phyloP scores from a whole-genome alignment of 2,888 invertebrate species.

The Ditula angustiorana region DNA sequence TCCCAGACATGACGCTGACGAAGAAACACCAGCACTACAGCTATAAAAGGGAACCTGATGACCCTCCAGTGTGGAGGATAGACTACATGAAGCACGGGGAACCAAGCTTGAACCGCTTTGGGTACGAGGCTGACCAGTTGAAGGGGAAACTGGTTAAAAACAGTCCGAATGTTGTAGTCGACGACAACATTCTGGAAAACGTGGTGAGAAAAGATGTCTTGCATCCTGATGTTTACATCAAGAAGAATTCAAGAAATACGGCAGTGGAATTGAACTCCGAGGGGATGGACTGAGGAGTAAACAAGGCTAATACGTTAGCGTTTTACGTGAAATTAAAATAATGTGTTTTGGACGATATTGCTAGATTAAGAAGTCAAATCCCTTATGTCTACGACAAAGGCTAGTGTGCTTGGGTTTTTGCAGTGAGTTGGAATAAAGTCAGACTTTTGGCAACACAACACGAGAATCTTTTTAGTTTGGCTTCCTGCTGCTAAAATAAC shows the following conservation, averaged over 20 bases:
- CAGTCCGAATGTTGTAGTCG: slow-evolving; percentile 57
- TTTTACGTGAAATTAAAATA: not conserved
- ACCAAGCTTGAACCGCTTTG: slow-evolving; percentile 62
- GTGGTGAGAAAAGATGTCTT: slow-evolving; percentile 61
- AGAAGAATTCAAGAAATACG: slow-evolving; percentile 63
- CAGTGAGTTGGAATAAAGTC: no score
- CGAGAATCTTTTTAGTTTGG: no score
- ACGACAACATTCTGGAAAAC: slow-evolving; percentile 57
- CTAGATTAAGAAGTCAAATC: no score
- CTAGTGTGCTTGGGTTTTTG: no score
- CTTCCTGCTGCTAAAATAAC: no score
- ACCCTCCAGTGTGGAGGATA: slow-evolving; percentile 72
- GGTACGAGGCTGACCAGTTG: slow-evolving; percentile 53
- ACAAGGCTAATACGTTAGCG: no score
- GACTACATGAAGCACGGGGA: slow-evolving; percentile 77
- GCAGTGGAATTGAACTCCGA: slow-evolving; percentile 53
- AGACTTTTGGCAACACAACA: no score
- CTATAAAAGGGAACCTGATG: slow-evolving; percentile 56
- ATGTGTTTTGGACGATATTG: no score
- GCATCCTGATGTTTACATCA: slow-evolving; percentile 74
- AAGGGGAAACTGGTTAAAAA: slow-evolving; percentile 64
- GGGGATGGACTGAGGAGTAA: slow-evolving; percentile 50
- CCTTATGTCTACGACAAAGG: no score
- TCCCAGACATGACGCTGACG: slow-evolving; percentile 54
- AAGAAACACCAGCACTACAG: slow-evolving; percentile 54